Conservation (phyloP, 2,888 invertebrate species). For the Dasysyrphus tricinctus region DNA sequence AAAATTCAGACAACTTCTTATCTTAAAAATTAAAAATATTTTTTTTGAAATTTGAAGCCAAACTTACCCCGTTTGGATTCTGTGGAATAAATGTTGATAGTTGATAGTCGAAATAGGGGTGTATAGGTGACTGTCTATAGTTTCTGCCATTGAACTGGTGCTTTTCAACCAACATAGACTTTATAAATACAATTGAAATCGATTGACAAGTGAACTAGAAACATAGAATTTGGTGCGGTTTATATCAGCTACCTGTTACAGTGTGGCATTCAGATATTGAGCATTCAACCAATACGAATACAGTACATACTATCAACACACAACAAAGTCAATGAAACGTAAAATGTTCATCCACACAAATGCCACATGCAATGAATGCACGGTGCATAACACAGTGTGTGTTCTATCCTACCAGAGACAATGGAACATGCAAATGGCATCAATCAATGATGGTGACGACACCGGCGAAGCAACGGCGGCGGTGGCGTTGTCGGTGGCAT, state of each 20-base stretch:
- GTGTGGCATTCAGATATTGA: constrained; percentile 29
- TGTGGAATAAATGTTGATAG: no score
- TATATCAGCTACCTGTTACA: constrained; percentile 13
- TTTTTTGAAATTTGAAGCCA: no score
- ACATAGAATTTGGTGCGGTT: not conserved
- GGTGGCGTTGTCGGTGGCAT: not conserved
- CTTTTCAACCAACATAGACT: constrained; percentile 17
- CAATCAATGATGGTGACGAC: constrained; percentile 48
- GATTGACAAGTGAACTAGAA: constrained; percentile 17
- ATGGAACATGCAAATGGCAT: constrained; percentile 48
- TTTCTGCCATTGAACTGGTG: not conserved
- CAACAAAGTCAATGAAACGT: constrained; percentile 50
- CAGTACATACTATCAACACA: constrained; percentile 8
- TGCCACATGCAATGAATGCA: constrained; percentile 1
- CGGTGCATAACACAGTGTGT: not conserved
- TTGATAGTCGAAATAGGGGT: no score
- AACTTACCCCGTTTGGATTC: no score
- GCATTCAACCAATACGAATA: constrained; percentile 14
- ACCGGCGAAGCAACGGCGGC: not conserved
- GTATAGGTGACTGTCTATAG: no score
- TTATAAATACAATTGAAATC: constrained; percentile 11
- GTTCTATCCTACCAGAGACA: constrained; percentile 15
- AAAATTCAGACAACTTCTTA: no score
- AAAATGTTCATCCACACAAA: constrained; percentile 52
- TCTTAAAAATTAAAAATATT: no score